A percentile compares a stretch with the other conserved stretches of the same genome.
These are phyloP conservation scores for Sylvilagus floridanus DNA, from an alignment of 2,797 vertebrate species.

Conservation along the genomic window DNA sequence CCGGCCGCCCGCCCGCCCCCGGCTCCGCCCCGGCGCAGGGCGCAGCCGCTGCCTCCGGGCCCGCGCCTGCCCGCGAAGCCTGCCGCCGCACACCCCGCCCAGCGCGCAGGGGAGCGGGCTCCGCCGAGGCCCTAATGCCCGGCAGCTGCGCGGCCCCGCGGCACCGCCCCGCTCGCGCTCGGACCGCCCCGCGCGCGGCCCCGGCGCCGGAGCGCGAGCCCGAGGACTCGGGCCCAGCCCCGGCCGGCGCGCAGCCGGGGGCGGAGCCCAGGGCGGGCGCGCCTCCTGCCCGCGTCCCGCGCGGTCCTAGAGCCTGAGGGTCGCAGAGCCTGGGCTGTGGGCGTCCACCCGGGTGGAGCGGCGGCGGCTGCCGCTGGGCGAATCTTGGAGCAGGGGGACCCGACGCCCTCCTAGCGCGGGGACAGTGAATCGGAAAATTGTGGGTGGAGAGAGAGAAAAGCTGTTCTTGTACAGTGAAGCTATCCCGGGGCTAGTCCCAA, in stretches of 20 bases:
- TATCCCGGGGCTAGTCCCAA: background rate
- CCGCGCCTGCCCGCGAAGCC: slow-evolving; percentile 61
- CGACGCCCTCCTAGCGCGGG: background rate
- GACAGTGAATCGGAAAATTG: background rate
- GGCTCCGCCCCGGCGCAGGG: slow-evolving; percentile 68
- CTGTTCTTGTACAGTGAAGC: background rate
- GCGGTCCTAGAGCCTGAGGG: slow-evolving; percentile 2
- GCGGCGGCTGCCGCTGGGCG: background rate
- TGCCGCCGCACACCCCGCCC: slow-evolving; percentile 60
- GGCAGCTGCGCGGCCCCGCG: background rate
- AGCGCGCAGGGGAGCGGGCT: background rate
- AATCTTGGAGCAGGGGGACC: background rate
- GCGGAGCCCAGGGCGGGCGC: background rate
- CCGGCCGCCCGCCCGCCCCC: slow-evolving; percentile 30
- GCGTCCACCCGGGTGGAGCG: no score
- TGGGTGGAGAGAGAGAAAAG: background rate
- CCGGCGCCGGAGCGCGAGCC: background rate
- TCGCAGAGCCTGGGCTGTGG: rapidly evolving
- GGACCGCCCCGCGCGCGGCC: background rate
- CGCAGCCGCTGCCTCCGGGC: slow-evolving; percentile 73
- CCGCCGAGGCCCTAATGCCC: slow-evolving; percentile 73
- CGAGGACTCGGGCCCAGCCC: background rate
- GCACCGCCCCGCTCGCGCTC: background rate
- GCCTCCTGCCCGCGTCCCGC: background rate
- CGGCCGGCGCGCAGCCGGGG: background rate